Evolutionary conservation across 2,888 invertebrate genomes (phyloP).

Genomic region (Limnephilus auricula): DNA sequence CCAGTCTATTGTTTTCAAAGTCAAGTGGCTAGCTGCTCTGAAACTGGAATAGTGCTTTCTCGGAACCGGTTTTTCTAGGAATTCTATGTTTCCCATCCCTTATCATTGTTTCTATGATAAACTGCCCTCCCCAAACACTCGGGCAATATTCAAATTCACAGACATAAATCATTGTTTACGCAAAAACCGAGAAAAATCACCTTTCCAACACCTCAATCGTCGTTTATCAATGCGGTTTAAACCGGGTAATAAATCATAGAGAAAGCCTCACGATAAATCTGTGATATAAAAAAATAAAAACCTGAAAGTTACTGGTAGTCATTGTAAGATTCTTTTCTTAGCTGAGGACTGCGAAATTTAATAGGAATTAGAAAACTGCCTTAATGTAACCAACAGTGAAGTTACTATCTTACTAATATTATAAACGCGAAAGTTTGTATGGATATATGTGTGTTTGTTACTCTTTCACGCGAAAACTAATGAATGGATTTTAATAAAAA

Average conservation of each 20-base stretch:
- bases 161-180: slow-evolving; percentile 39
- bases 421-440: too few relatives aligned
- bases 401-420: background rate
- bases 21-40: too few relatives aligned
- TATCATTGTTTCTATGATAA: slow-evolving; percentile 14
- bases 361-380: background rate
- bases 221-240: slow-evolving; percentile 46
- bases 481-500: too few relatives aligned
- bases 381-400: too few relatives aligned
- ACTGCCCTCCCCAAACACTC: slow-evolving; percentile 9
- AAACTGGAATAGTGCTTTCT: background rate
- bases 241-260: slow-evolving; percentile 56
- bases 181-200: slow-evolving; percentile 37
- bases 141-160: slow-evolving; percentile 29
- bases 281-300: slow-evolving; percentile 48
- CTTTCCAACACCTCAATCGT: slow-evolving; percentile 39
- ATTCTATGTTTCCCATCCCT: background rate
- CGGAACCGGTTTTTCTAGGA: background rate
- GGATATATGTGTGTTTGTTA: too few relatives aligned
- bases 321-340: background rate
- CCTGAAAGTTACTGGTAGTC: slow-evolving; percentile 48
- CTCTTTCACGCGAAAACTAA: too few relatives aligned
- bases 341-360: background rate
- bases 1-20: too few relatives aligned
- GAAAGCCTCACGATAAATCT: slow-evolving; percentile 60